Evolutionary conservation across 2,797 vertebrate species (phyloP), one percentile per base, ranked within the genome.

Genomic region (Corythornis leucogaster): DNA sequence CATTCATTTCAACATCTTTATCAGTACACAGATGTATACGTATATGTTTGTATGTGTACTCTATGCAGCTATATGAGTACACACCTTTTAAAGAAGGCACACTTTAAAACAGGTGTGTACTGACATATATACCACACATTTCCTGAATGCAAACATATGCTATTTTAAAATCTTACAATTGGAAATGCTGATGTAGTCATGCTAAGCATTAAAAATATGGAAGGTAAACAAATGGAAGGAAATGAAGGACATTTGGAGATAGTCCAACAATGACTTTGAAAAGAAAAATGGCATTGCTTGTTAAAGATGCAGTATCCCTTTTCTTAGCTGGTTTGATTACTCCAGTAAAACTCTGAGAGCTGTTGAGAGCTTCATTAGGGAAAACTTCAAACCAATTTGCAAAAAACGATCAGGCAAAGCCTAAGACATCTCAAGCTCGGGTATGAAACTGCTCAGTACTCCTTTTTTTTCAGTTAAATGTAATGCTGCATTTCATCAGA

Each of bases 301-400:
- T 97, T 97, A 97, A 97, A 97, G 97, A 97, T 98, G 97, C 97
- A 98, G 96, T 97, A 98, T 98, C 97, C 98, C 98, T 98, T 98
- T 98, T 97, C 97, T 96, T 88, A 94, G 76, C 67, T 90, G 95
- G 73, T 92, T 95, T 93, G 94, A 91, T 96, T 96, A 96, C 88
- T 97, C 92, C 82, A 87, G 85, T 71, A 86, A 91, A 96, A 90
- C 77, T 92, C 97, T 80, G 82, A 81, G 79, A 95, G 88, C 90
- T 93, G 58, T 80, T 87, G 92, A 92, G 77, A 93, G 88, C 94
- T 97, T 94, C 62, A 93, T 87, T 95, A 63, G 69, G n/a, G 53
- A 93, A 88, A 95, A 88, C 85, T 85, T 93, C 91, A 94, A 97
- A 96, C 35, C 86, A 93, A 91, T 96, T 94, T 96, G 92, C 73